These are phyloP conservation scores for Byasa hedistus DNA, from an alignment of 2,888 invertebrate genomes.

Conservation along the genomic window DNA sequence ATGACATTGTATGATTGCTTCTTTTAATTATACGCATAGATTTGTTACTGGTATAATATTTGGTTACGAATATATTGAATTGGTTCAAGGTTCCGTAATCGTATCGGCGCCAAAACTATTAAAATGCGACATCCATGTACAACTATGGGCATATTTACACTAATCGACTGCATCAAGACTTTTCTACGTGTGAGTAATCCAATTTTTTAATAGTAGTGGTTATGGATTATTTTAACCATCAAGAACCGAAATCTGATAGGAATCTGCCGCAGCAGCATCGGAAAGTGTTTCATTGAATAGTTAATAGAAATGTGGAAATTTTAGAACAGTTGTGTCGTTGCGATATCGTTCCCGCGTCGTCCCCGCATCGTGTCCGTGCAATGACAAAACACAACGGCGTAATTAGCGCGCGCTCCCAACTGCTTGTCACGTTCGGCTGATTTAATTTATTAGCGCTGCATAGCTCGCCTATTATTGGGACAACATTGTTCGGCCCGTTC, in stretches of 20 bases:
- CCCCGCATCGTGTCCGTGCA: constrained; percentile 5
- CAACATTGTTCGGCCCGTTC: constrained; percentile 31
- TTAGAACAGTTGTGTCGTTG: too few species aligned
- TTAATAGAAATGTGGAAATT: too few species aligned
- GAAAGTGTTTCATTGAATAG: too few species aligned
- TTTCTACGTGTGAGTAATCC: not conserved
- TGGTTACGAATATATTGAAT: constrained; percentile 41
- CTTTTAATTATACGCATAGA: not conserved
- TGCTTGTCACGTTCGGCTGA: constrained; percentile 33
- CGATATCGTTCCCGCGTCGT: not conserved
- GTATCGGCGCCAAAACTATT: constrained; percentile 47
- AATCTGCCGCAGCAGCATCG: too few species aligned
- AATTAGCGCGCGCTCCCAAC: constrained; percentile 31
- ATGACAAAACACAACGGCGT: constrained; percentile 12
- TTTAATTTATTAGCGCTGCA: constrained; percentile 31
- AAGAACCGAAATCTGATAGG: too few species aligned
- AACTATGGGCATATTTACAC: not conserved
- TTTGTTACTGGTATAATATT: constrained; percentile 16
- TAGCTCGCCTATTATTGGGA: constrained; percentile 30
- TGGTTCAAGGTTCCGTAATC: constrained; percentile 57
- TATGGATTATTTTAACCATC: not conserved
- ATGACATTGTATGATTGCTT: not conserved
- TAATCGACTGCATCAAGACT: not conserved
- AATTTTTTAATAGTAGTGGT: not conserved
- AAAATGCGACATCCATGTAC: constrained; percentile 35